phyloP scores from a whole-genome alignment of 2,113 vertebrate species.

The Rutilus rutilus region DNA sequence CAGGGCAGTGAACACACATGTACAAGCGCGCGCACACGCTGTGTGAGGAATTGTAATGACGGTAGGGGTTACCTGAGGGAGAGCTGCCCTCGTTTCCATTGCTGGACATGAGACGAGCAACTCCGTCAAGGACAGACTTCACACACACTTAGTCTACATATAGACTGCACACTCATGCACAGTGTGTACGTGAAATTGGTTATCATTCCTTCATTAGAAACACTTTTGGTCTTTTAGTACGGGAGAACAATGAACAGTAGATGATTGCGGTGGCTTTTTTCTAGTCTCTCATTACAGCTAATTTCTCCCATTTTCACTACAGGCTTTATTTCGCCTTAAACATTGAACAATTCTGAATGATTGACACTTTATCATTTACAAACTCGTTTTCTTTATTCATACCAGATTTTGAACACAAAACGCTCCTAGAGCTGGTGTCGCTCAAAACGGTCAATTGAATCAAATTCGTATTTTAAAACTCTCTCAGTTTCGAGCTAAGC shows the following conservation, averaged over 20 bases:
- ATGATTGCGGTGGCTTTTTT: neutral
- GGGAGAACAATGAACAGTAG: neutral
- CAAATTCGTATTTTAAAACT: neutral
- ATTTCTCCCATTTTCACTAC: neutral
- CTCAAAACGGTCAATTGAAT: neutral
- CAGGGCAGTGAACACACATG: neutral
- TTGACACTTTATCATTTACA: neutral
- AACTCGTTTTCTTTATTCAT: neutral
- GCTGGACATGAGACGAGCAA: neutral
- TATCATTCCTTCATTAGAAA: neutral
- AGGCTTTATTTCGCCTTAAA: neutral
- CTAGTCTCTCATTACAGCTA: neutral
- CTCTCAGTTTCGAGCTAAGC: neutral
- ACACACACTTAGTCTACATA: neutral
- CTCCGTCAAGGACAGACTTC: slow-evolving; percentile 10
- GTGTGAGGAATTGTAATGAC: slow-evolving; percentile 8
- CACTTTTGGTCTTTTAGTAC: neutral
- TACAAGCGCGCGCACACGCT: neutral
- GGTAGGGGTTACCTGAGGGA: slow-evolving; percentile 36
- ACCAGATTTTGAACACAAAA: neutral
- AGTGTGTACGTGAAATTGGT: neutral
- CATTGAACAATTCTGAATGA: neutral
- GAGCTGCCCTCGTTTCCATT: slow-evolving; percentile 42
- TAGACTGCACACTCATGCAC: neutral
- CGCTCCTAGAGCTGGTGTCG: neutral